Conservation (phyloP, 2,888 invertebrate genomes). For the Euplagia quadripunctaria region DNA sequence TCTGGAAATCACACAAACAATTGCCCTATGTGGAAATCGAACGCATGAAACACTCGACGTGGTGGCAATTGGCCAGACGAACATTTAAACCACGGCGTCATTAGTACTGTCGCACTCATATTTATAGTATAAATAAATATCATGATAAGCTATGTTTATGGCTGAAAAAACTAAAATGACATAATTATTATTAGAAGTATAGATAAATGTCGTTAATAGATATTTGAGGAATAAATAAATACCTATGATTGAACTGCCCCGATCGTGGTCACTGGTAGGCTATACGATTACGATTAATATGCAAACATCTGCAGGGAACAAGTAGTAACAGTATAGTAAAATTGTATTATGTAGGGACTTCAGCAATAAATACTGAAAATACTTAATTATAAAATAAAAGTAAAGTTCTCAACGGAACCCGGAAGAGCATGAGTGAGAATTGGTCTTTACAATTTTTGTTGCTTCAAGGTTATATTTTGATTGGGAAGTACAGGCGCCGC, state of each 20-base stretch:
- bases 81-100: neutral
- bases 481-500: constrained; percentile 36
- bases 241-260: neutral
- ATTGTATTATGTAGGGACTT: no score
- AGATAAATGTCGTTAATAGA: neutral
- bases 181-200: neutral
- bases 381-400: neutral
- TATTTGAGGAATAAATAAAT: neutral
- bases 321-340: neutral
- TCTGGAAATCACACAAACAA: neutral
- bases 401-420: neutral
- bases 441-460: constrained; percentile 37
- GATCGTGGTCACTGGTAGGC: neutral
- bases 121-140: neutral
- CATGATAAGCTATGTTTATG: neutral
- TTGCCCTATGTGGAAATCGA: neutral
- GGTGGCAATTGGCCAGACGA: neutral
- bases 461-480: constrained; percentile 53
- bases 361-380: neutral
- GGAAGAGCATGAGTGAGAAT: no score
- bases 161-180: neutral
- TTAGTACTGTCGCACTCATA: neutral
- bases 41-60: neutral
- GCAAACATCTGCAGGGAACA: neutral
- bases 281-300: neutral